Conservation (phyloP, 2,888 invertebrate species). For the Ligdia adustata region DNA sequence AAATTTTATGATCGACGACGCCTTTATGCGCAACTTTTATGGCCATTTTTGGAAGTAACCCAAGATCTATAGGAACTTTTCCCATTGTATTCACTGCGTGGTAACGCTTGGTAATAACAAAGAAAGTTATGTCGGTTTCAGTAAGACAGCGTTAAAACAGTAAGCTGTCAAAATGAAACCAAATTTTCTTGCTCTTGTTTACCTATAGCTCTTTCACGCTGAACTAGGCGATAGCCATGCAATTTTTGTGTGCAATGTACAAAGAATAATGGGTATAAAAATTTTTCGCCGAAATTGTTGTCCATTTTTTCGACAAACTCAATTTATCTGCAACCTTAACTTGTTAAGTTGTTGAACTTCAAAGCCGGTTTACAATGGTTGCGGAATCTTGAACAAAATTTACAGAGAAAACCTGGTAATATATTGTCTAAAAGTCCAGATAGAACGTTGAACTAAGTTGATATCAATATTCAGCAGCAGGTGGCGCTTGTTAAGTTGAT, state of each 20-base stretch:
- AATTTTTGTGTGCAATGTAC: no score
- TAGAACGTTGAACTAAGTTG: neutral
- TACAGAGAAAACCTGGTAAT: neutral
- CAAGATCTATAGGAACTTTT: neutral
- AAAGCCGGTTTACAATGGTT: neutral
- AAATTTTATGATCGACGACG: slow-evolving; percentile 1
- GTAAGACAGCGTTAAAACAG: no score
- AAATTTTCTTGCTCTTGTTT: no score
- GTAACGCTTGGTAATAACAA: no score
- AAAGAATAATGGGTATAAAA: no score
- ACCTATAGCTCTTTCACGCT: no score
- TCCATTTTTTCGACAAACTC: no score
- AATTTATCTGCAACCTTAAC: no score
- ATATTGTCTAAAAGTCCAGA: slow-evolving; percentile 1
- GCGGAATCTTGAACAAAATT: neutral
- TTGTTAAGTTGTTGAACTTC: neutral
- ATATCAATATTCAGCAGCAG: slow-evolving; percentile 4
- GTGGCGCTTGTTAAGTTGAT: neutral
- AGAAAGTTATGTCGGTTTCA: no score
- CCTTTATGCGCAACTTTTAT: neutral
- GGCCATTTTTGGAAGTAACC: neutral
- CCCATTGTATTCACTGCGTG: neutral
- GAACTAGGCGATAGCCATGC: no score
- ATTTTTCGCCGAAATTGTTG: no score
- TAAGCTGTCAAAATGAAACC: no score